phyloP scores from a whole-genome alignment of 1,140 invertebrate genomes.

The Oryzaephilus surinamensis region DNA sequence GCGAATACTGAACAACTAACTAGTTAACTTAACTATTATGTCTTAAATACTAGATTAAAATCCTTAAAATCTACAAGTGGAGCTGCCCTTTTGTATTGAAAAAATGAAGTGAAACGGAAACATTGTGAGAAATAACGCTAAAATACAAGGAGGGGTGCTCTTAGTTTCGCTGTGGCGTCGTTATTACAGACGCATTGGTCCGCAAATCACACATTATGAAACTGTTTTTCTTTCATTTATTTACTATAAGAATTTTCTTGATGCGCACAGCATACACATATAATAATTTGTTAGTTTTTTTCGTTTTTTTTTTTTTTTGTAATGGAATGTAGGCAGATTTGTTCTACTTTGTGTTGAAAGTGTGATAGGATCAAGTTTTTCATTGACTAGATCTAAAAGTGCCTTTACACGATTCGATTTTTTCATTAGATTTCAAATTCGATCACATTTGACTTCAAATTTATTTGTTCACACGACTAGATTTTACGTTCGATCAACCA shows the following conservation, averaged over 20 bases:
- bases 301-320: too few relatives aligned
- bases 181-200: slow-evolving; percentile 28
- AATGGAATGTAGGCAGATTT: slow-evolving; percentile 28
- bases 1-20: background rate
- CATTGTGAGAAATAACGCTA: background rate
- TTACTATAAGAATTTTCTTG: slow-evolving; percentile 2
- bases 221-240: background rate
- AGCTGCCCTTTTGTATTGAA: background rate
- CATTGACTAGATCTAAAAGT: slow-evolving; percentile 26
- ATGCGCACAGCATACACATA: too few relatives aligned
- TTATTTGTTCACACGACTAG: too few relatives aligned
- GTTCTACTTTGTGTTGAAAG: slow-evolving; percentile 13
- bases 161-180: slow-evolving; percentile 24
- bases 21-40: too few relatives aligned
- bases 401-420: too few relatives aligned
- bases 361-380: slow-evolving; percentile 15
- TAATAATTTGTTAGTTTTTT: too few relatives aligned
- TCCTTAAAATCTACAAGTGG: background rate
- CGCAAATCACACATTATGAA: slow-evolving; percentile 27
- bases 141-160: slow-evolving; percentile 14
- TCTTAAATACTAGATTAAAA: background rate
- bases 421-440: too few relatives aligned
- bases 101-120: background rate
- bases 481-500: too few relatives aligned
- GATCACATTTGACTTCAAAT: too few relatives aligned